Percentiles rank a stretch among this genome's conserved stretches.
These are phyloP conservation scores for Delphinapterus leucas DNA, from an alignment of 2,113 vertebrate genomes.

Conservation along the genomic window DNA sequence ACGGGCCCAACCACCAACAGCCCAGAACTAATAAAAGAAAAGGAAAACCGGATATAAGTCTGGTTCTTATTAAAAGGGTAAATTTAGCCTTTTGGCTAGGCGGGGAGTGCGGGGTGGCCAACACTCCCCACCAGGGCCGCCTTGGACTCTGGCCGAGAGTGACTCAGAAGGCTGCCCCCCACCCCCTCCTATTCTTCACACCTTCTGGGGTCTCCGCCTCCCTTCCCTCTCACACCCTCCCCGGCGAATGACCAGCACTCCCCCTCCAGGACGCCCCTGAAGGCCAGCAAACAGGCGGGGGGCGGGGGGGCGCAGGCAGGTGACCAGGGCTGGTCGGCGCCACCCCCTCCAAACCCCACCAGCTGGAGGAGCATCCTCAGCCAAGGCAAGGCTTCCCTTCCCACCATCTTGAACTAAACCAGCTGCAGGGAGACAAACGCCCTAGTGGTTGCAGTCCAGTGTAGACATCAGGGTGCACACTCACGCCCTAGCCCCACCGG, in stretches of 20 bases:
- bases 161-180: constrained; percentile 28
- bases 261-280: not conserved
- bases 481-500: rapidly evolving
- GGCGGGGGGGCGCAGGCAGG: not conserved
- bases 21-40: constrained; percentile 68
- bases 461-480: rapidly evolving
- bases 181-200: not conserved
- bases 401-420: not conserved
- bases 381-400: not conserved
- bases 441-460: not conserved
- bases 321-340: not conserved
- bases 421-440: rapidly evolving
- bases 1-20: not conserved
- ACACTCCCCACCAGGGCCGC: not conserved
- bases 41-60: constrained; percentile 55
- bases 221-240: not conserved
- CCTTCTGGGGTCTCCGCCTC: not conserved
- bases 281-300: not conserved
- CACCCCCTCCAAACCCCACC: not conserved
- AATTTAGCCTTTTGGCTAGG: constrained; percentile 63
- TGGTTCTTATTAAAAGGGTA: constrained; percentile 69
- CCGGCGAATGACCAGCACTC: not conserved
- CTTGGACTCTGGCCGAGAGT: not conserved
- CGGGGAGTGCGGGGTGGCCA: not conserved
- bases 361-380: not conserved